A percentile compares a stretch with the other conserved stretches of the same genome.
phyloP scores from a whole-genome alignment of 2,888 invertebrate genomes.

The Theretra japonica region DNA sequence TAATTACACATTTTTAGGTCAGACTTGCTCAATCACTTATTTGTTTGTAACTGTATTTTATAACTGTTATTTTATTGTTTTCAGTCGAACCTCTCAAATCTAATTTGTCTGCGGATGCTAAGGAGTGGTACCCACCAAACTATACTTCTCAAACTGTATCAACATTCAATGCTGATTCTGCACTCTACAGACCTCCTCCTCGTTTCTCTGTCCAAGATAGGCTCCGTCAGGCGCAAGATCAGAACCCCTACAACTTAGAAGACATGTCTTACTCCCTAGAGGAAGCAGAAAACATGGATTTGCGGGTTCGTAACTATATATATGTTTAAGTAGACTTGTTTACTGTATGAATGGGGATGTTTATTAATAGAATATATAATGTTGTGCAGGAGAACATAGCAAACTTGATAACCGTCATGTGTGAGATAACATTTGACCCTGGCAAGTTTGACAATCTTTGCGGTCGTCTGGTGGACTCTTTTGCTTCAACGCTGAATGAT shows the following conservation, averaged over 20 bases:
- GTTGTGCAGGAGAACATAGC: constrained; percentile 76
- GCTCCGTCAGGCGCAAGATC: constrained; percentile 77
- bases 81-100: constrained; percentile 73
- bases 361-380: constrained; percentile 19
- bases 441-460: constrained; percentile 90
- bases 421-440: constrained; percentile 90
- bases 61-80: constrained; percentile 32
- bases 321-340: constrained; percentile 14
- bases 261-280: constrained; percentile 75
- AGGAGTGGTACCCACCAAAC: constrained; percentile 86
- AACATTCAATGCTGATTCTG: constrained; percentile 63
- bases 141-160: constrained; percentile 70
- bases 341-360: not conserved
- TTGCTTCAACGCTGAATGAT: constrained; percentile 87
- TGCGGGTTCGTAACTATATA: constrained; percentile 56
- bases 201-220: constrained; percentile 79
- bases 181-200: constrained; percentile 65
- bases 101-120: constrained; percentile 83
- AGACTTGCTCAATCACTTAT: not conserved
- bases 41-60: not conserved
- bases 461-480: constrained; percentile 88
- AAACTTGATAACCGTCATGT: constrained; percentile 89
- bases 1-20: not conserved
- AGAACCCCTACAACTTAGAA: constrained; percentile 72
- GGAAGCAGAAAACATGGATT: constrained; percentile 73